Base-by-base conservation (phyloP, 2,797 vertebrate species). In the Fundulus diaphanus region DNA sequence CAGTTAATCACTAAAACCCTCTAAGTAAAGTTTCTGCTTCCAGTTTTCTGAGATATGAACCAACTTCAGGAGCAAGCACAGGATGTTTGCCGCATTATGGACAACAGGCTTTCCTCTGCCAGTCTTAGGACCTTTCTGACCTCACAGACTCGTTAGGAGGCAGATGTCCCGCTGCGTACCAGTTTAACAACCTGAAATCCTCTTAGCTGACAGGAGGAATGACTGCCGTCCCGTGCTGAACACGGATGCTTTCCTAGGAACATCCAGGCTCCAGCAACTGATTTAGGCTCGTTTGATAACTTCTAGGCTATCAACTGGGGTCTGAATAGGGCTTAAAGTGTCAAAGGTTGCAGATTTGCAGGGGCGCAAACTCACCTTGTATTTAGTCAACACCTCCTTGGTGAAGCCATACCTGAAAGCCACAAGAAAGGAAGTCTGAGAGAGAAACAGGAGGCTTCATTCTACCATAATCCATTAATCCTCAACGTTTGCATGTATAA, bases 321-420 rank as follows among this genome's bases (percentile, higher is more conserved):
- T 80, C 42, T 42, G 37, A 20, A 1, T 37, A 0, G 3, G 44
- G 42, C 8, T 44, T n/a, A 8, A 9, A 15, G 44, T 40, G 77
- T 31, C 18, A 18, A 33, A 33, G 31, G 8, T 9, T 48, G 57
- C 52, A 40, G 57, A 24, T 70, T 57, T 15, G 52, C 16, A 67
- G 52, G 4, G 66, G 15, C n/a, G 29, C 6, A 65, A 73, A 73
- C 90, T 22, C 90, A 99, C 98, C 97, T 96, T 97, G 83, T 99
- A 99, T 94, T 99, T 99, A 29, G 92, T 92, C 93, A 97, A 90
- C 65, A 99, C 97, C 93, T 99, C 98, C 89, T 97, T 98, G 73
- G 97, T 96, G 84, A 99, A 98, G 63, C 98, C 98, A 0, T 99
- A 99, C 84, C 98, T 99, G 78, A 76, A 51, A 57, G n/a, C 72